These are phyloP conservation scores for Florisuga fusca DNA, from an alignment of 2,797 vertebrate genomes.

Conservation along the genomic window DNA sequence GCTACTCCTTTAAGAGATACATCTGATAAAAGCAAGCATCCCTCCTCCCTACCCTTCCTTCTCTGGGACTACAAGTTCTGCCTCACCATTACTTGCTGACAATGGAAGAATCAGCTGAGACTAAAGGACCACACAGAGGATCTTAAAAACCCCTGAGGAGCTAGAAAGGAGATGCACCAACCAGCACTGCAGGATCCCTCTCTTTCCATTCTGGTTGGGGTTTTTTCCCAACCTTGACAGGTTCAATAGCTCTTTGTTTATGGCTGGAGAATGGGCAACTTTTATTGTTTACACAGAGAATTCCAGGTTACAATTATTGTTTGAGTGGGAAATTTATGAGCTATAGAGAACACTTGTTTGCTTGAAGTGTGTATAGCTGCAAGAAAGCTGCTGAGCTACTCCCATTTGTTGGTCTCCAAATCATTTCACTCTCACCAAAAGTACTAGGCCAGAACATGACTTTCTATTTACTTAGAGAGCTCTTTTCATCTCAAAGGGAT, in stretches of 20 bases:
- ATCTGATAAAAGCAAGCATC: background rate
- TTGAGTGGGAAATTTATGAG: background rate
- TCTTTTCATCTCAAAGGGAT: slow-evolving; percentile 32
- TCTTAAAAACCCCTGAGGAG: background rate
- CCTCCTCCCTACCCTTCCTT: background rate
- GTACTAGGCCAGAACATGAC: background rate
- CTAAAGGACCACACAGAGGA: background rate
- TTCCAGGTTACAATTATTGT: background rate
- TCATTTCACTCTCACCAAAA: background rate
- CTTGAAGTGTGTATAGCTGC: background rate
- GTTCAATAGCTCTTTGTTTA: background rate
- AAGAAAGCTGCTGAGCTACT: background rate
- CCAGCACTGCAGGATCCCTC: background rate
- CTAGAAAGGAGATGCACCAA: background rate
- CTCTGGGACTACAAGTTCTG: background rate
- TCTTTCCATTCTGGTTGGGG: background rate
- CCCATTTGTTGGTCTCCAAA: background rate
- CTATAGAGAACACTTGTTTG: background rate
- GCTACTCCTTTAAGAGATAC: background rate
- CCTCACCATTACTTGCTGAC: background rate
- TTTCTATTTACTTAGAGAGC: background rate
- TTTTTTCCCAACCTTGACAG: background rate
- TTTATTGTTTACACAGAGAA: background rate
- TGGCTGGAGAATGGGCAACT: background rate
- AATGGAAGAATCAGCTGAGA: background rate